Evolutionary conservation across 2,113 vertebrate species (phyloP).

Genomic region (Oreochromis aureus): DNA sequence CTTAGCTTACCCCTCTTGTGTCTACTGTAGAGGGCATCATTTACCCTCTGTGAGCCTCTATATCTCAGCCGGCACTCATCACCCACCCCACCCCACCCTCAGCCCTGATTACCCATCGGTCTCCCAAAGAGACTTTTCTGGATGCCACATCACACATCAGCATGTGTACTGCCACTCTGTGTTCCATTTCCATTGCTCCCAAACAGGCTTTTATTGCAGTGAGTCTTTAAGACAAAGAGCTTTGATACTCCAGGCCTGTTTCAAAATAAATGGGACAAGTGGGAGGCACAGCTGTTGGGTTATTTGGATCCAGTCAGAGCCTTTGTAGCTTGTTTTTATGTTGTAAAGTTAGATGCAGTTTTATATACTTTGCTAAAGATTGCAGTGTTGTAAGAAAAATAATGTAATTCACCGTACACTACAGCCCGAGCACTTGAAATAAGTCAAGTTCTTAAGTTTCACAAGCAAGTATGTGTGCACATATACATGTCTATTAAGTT

Average conservation of each 20-base stretch:
- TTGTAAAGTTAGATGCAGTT: neutral
- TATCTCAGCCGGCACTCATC: constrained; percentile 26
- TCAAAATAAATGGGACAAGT: constrained; percentile 49
- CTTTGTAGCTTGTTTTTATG: constrained; percentile 29
- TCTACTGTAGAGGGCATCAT: constrained; percentile 76
- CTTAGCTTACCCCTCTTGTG: constrained; percentile 13
- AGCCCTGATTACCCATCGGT: constrained; percentile 47
- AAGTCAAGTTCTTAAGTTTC: constrained; percentile 35
- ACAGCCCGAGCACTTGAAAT: constrained; percentile 11
- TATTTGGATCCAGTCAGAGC: constrained; percentile 18
- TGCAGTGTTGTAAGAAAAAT: neutral
- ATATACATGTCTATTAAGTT: constrained; percentile 10
- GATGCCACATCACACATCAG: constrained; percentile 64
- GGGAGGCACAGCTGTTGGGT: constrained; percentile 50
- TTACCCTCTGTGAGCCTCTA: constrained; percentile 48
- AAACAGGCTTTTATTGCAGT: constrained; percentile 54
- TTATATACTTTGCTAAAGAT: neutral
- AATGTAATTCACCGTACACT: neutral
- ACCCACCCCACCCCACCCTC: constrained; percentile 17
- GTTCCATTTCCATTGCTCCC: constrained; percentile 40
- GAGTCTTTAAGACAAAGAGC: constrained; percentile 50
- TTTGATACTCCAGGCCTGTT: constrained; percentile 49
- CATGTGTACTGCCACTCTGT: constrained; percentile 41
- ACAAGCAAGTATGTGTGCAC: constrained; percentile 6
- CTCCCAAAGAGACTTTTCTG: constrained; percentile 24